These are phyloP conservation scores for Drosophila kanapiae DNA, from an alignment of 1,140 invertebrate genomes.

Conservation along the genomic window DNA sequence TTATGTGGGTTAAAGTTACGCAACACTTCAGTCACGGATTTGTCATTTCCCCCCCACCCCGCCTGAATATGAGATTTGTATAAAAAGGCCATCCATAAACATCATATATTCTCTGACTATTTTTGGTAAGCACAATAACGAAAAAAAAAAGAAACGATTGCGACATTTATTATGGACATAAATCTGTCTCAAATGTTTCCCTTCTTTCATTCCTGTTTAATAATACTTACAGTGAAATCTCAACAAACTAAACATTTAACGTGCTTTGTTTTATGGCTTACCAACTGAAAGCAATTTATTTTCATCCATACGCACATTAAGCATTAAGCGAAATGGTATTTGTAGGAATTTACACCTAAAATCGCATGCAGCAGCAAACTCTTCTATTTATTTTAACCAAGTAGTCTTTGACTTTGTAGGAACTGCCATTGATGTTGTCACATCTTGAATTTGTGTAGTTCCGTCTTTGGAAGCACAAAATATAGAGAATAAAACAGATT, in stretches of 20 bases:
- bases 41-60: constrained; percentile 15
- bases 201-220: neutral
- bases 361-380: too few species aligned
- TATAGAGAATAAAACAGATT: neutral
- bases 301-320: too few species aligned
- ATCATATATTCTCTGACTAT: constrained; percentile 5
- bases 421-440: neutral
- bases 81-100: constrained; percentile 18
- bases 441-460: neutral
- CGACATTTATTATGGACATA: constrained; percentile 18
- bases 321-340: too few species aligned
- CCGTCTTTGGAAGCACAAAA: neutral
- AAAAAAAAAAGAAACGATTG: neutral
- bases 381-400: neutral
- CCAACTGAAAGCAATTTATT: neutral
- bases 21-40: constrained; percentile 35
- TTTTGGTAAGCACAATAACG: neutral
- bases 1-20: constrained; percentile 32
- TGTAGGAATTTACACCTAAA: too few species aligned
- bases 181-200: constrained; percentile 5
- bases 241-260: neutral
- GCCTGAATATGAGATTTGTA: constrained; percentile 20
- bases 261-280: neutral
- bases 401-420: neutral
- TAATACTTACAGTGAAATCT: neutral